A percentile compares a stretch with the other conserved stretches of the same genome.
Conservation (phyloP, 1,140 invertebrate species). For the Globodera ellingtonae region DNA sequence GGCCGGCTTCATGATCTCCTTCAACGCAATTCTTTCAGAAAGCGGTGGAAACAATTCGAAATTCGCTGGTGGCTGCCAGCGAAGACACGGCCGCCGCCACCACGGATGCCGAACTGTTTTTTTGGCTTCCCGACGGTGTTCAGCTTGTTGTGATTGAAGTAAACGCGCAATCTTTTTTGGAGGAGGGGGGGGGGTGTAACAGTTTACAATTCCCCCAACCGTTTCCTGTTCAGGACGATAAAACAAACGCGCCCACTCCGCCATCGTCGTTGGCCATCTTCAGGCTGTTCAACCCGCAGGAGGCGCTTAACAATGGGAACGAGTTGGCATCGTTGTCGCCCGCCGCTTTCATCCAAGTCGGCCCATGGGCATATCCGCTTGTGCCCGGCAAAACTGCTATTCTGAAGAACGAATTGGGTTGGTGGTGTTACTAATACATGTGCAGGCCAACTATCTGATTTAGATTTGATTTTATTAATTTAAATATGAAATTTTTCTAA, state of each 20-base stretch:
- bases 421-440: not conserved
- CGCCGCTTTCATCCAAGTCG: constrained; percentile 35
- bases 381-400: constrained; percentile 31
- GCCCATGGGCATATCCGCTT: constrained; percentile 41
- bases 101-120: constrained; percentile 48
- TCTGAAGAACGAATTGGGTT: constrained; percentile 39
- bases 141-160: constrained; percentile 53
- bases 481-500: too few relatives aligned
- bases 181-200: not conserved
- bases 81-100: not conserved
- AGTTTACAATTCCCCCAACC: not conserved
- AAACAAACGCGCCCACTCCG: constrained; percentile 37
- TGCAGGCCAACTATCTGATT: too few relatives aligned
- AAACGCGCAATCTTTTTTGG: not conserved
- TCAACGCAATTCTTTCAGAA: constrained; percentile 3
- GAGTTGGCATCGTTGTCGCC: not conserved
- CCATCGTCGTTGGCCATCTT: constrained; percentile 45
- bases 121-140: constrained; percentile 53
- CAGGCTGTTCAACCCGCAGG: not conserved
- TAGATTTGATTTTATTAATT: too few relatives aligned
- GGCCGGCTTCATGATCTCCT: too few relatives aligned
- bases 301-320: not conserved
- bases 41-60: constrained; percentile 28
- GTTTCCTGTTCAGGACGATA: constrained; percentile 32
- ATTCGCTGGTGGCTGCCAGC: constrained; percentile 15